phyloP scores from a whole-genome alignment of 1,140 invertebrate species.

The Heliconius hewitsoni region DNA sequence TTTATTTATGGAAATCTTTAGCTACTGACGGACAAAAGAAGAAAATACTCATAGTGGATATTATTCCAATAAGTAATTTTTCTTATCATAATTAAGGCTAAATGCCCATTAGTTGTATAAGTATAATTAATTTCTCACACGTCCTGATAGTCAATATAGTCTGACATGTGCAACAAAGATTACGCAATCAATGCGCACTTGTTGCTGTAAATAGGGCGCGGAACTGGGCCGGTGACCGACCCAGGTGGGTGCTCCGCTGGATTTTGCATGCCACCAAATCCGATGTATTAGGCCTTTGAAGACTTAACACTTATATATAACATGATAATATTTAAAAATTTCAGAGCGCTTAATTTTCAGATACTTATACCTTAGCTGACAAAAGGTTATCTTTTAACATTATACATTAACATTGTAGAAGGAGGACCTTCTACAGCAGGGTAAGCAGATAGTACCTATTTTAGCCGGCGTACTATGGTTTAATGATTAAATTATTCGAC shows the following conservation, averaged over 20 bases:
- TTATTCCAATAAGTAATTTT: not conserved
- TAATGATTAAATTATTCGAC: too few species aligned
- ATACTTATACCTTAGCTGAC: too few species aligned
- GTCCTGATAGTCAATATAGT: not conserved
- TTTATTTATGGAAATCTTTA: slow-evolving; percentile 6
- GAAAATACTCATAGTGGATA: not conserved
- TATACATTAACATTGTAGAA: too few species aligned
- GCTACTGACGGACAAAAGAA: not conserved
- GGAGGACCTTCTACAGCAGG: too few species aligned
- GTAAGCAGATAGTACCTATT: too few species aligned
- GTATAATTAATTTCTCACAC: not conserved
- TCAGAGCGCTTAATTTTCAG: too few species aligned
- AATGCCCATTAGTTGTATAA: too few species aligned
- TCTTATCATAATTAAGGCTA: too few species aligned
- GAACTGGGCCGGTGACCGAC: slow-evolving; percentile 53
- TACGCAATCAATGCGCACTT: slow-evolving; percentile 46
- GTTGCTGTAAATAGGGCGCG: slow-evolving; percentile 51
- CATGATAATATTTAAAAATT: too few species aligned
- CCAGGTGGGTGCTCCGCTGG: slow-evolving; percentile 39
- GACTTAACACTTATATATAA: not conserved
- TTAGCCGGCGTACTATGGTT: too few species aligned
- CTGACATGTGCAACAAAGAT: slow-evolving; percentile 18
- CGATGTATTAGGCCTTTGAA: not conserved
- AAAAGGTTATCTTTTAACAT: too few species aligned
- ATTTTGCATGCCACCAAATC: slow-evolving; percentile 26